Base-by-base conservation (phyloP, 1,140 invertebrate genomes). In the Rhopalosiphum maidis region DNA sequence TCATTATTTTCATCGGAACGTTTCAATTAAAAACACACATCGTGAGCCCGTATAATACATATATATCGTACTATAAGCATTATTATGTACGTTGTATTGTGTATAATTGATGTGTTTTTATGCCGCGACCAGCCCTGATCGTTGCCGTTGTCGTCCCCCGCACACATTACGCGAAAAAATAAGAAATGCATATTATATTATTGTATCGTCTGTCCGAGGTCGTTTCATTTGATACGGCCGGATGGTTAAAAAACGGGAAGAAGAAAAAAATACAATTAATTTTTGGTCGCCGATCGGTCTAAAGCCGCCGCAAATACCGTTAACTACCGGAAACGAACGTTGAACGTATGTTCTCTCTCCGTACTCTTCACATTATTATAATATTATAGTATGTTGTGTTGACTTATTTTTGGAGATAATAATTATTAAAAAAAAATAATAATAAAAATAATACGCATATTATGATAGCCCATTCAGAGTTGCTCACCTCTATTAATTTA, bases 201-300 rank as follows among this genome's bases (percentile, higher is more conserved):
- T 86, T 86, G 83, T 86, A 41, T 30, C 51, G 54, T 41, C 37
- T 0, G 35, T 68, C 35, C 18, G 41, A 82, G 90, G 90, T 91
- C 90, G 51, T 91, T 91, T 91, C 60, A 43, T 91, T 91, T 91
- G 60, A 91, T 43, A 68, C 90, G 68, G 48, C 8, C 1, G 15
- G 21, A 25, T 60, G 22, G 22, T 25, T 41, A 43, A 41, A 85
- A 85, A 43, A 85, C 21, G 35, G 82, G 41, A 86, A 46, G 83
- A 86, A 25, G 22, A 23, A 86, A 46, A 87, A 30, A 46, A 46
- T 15, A 46, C 85, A 87, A 87, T n/a, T 43, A 87, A 87, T 87
- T n/a, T 87, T 41, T 85, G 41, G 37, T 43, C 23, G 83, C 22
- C 82, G 23, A 85, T 85, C n/a, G n/a, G 60, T 77, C 60, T 77